These are phyloP conservation scores for Odontomachus brunneus DNA, from an alignment of 1,140 invertebrate species.

Conservation along the genomic window DNA sequence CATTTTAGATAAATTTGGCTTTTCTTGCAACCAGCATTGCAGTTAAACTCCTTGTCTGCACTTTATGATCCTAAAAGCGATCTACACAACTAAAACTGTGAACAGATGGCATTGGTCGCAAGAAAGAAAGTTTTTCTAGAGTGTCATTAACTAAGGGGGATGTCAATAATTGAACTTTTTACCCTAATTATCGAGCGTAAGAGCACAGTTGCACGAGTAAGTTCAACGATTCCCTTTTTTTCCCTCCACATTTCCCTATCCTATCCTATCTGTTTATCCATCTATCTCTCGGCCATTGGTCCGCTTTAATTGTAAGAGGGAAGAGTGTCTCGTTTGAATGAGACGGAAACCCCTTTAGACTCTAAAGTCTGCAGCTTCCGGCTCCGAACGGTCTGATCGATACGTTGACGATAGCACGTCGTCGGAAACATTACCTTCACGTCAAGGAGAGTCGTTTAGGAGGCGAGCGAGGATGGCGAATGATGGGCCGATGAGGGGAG, in stretches of 20 bases:
- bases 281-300: not conserved
- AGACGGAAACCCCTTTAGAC: not conserved
- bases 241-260: not conserved
- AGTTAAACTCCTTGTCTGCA: no score
- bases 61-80: no score
- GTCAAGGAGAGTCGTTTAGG: conserved; percentile 8
- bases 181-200: no score
- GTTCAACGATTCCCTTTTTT: not conserved
- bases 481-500: not conserved
- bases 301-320: not conserved
- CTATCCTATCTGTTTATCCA: not conserved
- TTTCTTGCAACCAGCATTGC: no score
- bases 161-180: no score
- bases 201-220: conserved; percentile 9
- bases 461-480: not conserved
- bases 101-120: no score
- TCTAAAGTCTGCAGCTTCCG: conserved; percentile 3
- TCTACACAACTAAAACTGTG: no score
- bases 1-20: no score
- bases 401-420: not conserved
- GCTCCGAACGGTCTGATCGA: conserved; percentile 20
- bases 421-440: conserved; percentile 28
- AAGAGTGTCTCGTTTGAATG: not conserved
- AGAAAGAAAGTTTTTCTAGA: no score
- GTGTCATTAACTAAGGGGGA: no score